Evolutionary conservation across 2,888 invertebrate species (phyloP).

Genomic region (Vesta saturnalis): DNA sequence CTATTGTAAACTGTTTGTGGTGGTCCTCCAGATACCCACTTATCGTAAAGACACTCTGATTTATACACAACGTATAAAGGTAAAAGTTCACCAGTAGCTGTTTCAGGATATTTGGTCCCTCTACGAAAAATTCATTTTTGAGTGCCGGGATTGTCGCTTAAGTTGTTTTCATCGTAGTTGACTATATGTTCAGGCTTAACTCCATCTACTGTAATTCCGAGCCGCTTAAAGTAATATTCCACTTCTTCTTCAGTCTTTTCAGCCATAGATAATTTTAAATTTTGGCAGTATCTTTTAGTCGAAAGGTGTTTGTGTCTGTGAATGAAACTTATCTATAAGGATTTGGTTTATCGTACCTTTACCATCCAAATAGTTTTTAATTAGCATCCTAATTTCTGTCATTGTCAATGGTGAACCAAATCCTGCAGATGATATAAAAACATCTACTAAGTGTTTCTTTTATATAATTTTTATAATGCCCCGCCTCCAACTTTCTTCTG

Average conservation of each 20-base stretch:
- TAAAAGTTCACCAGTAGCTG: background rate
- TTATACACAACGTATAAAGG: too few species aligned
- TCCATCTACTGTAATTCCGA: too few species aligned
- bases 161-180: too few species aligned
- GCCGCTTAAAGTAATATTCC: too few species aligned
- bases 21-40: too few species aligned
- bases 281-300: constrained; percentile 27
- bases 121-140: too few species aligned
- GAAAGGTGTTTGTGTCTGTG: constrained; percentile 20
- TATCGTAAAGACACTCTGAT: too few species aligned
- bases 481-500: background rate
- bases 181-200: too few species aligned
- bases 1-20: constrained; percentile 39
- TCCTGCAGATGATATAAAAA: too few species aligned
- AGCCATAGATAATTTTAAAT: constrained; percentile 39
- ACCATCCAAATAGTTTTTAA: constrained; percentile 3
- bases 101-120: too few species aligned
- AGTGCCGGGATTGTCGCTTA: too few species aligned
- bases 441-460: background rate
- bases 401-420: background rate
- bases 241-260: constrained; percentile 25
- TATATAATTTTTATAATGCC: too few species aligned
- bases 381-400: constrained; percentile 3
- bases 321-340: constrained; percentile 28
- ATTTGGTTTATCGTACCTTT: background rate